Evolutionary conservation across 2,113 vertebrate species (phyloP), one percentile per base, ranked within the genome.

Genomic region (Cacatua alba): DNA sequence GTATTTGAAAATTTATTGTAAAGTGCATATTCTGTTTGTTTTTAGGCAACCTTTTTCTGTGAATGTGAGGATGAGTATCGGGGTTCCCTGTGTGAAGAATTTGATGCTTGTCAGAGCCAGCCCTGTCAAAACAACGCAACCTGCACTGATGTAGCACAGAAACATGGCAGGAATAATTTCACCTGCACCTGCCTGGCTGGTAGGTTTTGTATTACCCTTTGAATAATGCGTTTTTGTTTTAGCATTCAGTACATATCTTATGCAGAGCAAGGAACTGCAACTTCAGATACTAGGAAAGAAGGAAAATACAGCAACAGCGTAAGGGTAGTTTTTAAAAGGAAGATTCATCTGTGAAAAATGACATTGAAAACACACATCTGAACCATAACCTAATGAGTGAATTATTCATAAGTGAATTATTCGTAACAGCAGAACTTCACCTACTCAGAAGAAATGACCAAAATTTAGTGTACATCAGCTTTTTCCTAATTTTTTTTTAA

Each of bases 61-160:
- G 97, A 98, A 86, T 99, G 99, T 5, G 98, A 99, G 44, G 98
- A 98, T 26, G 96, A 98, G 17, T 99, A 99, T 62, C 97, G 96
- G 16, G 99, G 99, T 5, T 97, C 98, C 59, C 98, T 98, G 96
- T 99, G 99, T 79, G 99, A 99, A 95, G 99, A 99, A 94, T 99
- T 99, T 33, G 98, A 99, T 8, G 99, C 99, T 59, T 99, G 99
- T 96, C 98, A 98, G 79, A 97, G 89, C 87, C 97, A 98, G 4
- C 99, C 98, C 13, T 99, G 99, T 74, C 98, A 97, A 96, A 99
- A 99, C 97, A 99, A 99, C 0, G 98, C 98, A 52, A 99, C 98
- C 88, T 99, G 99, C 89, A 76, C 95, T 2, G 99, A 99, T 35
- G 83, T 98, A 13, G 94, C 94, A 26, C 98, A 99, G 92, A 99